Percentiles rank a stretch among this genome's conserved stretches.
Conservation (phyloP, 2,888 invertebrate genomes). For the Lasioglossum leucozonium region DNA sequence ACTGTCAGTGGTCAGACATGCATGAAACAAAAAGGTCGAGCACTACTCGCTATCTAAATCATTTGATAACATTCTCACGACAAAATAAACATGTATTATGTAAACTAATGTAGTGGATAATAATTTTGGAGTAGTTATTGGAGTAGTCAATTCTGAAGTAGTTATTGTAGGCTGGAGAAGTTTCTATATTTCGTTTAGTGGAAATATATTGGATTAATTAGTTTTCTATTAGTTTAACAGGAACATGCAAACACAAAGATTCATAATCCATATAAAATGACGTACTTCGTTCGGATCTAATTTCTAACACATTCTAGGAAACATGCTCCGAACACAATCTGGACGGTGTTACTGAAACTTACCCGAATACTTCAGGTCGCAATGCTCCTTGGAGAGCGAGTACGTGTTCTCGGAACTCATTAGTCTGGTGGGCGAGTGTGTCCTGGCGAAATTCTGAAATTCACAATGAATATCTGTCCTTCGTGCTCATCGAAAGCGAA, state of each 20-base stretch:
- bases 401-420: constrained; percentile 84
- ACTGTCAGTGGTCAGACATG: background rate
- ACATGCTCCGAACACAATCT: constrained; percentile 23
- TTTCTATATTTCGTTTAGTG: background rate
- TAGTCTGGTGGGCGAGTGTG: constrained; percentile 83
- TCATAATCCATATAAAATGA: background rate
- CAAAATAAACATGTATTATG: background rate
- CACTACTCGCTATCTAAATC: background rate
- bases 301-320: background rate
- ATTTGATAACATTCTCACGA: background rate
- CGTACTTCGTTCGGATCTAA: background rate
- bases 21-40: background rate
- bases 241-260: background rate
- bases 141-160: background rate
- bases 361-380: constrained; percentile 83
- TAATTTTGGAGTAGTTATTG: background rate
- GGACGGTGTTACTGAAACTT: constrained; percentile 60
- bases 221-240: background rate
- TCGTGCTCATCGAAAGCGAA: background rate
- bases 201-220: no score
- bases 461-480: constrained; percentile 55
- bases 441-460: constrained; percentile 83
- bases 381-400: constrained; percentile 83
- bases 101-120: background rate
- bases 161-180: background rate